Evolutionary conservation across 1,140 invertebrate genomes (phyloP).

Genomic region (Melipona quadrifasciata): DNA sequence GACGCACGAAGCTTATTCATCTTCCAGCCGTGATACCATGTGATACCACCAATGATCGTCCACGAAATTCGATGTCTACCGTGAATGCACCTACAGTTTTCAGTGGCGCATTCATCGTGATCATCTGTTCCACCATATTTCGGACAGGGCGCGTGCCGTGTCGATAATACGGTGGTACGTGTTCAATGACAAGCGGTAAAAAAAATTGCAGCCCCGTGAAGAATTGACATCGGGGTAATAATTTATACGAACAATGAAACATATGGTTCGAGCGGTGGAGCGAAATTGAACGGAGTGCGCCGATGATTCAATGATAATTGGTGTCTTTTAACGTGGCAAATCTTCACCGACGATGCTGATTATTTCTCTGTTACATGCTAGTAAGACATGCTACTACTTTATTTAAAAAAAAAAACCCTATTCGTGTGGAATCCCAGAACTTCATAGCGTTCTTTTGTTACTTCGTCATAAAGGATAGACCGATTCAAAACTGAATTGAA

Average conservation of each 20-base stretch:
- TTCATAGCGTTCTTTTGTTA: too few relatives aligned
- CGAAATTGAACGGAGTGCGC: conserved; percentile 13
- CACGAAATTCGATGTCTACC: neutral
- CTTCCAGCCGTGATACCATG: conserved; percentile 29
- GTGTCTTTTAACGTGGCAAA: neutral
- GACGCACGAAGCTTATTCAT: conserved; percentile 35
- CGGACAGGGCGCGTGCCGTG: conserved; percentile 71
- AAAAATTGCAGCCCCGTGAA: conserved; percentile 17
- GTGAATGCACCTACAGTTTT: conserved; percentile 45
- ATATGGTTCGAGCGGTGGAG: conserved; percentile 16
- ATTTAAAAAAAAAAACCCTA: too few relatives aligned
- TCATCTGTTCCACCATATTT: conserved; percentile 72
- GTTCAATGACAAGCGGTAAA: conserved; percentile 43
- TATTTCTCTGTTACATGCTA: neutral
- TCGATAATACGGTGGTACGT: conserved; percentile 55
- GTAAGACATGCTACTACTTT: too few relatives aligned
- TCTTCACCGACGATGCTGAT: neutral
- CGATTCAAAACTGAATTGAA: too few relatives aligned
- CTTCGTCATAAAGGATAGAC: too few relatives aligned
- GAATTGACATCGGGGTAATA: conserved; percentile 38
- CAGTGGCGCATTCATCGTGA: conserved; percentile 35
- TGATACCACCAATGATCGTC: conserved; percentile 11
- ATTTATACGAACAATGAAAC: conserved; percentile 53
- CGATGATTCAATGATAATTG: neutral
- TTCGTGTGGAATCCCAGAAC: too few relatives aligned